These are phyloP conservation scores for Luehdorfia chinensis DNA, from an alignment of 1,140 invertebrate genomes.

Conservation along the genomic window DNA sequence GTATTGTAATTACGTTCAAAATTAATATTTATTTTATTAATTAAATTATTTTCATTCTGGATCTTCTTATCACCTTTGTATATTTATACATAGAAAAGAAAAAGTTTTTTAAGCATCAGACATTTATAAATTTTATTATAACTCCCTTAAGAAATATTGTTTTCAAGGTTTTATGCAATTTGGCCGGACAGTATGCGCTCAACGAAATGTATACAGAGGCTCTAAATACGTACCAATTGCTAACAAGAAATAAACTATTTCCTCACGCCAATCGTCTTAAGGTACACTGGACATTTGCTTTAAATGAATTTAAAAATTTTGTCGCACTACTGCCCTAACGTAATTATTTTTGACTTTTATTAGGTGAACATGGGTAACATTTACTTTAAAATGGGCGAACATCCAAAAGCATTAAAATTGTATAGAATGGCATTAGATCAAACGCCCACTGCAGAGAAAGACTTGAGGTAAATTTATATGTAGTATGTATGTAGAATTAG, in stretches of 20 bases:
- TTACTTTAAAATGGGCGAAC: conserved; percentile 96
- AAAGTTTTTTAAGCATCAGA: background rate
- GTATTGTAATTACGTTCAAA: no score
- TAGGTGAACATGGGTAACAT: conserved; percentile 98
- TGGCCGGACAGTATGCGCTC: conserved; percentile 94
- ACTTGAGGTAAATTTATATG: conserved; percentile 89
- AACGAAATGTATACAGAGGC: conserved; percentile 98
- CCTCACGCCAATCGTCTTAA: conserved; percentile 94
- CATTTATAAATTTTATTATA: background rate
- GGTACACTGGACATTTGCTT: conserved; percentile 46
- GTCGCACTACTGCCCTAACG: background rate
- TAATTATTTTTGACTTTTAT: conserved; percentile 4
- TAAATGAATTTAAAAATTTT: conserved; percentile 11
- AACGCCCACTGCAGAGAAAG: conserved; percentile 93
- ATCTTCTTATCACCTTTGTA: no score
- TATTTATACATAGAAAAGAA: no score
- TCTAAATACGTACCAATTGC: conserved; percentile 95
- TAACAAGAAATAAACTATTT: conserved; percentile 91
- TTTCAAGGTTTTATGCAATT: conserved; percentile 92
- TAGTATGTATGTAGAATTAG: no score
- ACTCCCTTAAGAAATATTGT: background rate
- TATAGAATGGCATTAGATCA: conserved; percentile 98
- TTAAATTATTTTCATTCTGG: no score
- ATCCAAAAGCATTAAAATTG: conserved; percentile 97
- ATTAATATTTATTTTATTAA: no score